Percentiles rank a stretch among this genome's conserved stretches.
Evolutionary conservation across 1,140 invertebrate species (phyloP).

Genomic region (Augochlora pura): DNA sequence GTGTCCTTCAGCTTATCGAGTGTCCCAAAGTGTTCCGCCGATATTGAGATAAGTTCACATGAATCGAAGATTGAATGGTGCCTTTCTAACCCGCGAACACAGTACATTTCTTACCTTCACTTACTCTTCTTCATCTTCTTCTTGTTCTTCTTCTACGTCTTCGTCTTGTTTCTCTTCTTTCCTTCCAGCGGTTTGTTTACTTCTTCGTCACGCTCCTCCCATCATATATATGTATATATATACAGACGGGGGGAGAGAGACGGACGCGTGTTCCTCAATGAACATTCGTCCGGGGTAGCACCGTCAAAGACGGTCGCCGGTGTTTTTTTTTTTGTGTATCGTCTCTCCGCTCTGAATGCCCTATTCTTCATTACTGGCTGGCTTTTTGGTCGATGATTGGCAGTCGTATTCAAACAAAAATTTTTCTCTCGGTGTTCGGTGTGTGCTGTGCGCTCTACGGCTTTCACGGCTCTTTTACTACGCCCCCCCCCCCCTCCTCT

Average conservation of each 20-base stretch:
- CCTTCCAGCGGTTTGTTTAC: neutral
- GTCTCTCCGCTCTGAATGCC: slow-evolving; percentile 57
- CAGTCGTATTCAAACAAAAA: slow-evolving; percentile 68
- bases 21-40: neutral
- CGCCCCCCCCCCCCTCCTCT: too few species aligned
- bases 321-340: slow-evolving; percentile 62
- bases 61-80: slow-evolving; percentile 52
- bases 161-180: too few species aligned
- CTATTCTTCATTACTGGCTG: slow-evolving; percentile 60
- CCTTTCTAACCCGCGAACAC: slow-evolving; percentile 22
- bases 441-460: slow-evolving; percentile 73
- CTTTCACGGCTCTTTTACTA: slow-evolving; percentile 65
- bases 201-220: slow-evolving; percentile 3
- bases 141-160: too few species aligned
- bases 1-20: neutral
- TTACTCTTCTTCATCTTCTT: neutral
- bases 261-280: slow-evolving; percentile 25
- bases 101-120: neutral
- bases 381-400: slow-evolving; percentile 70
- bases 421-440: slow-evolving; percentile 68
- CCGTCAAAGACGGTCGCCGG: slow-evolving; percentile 53
- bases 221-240: slow-evolving; percentile 26
- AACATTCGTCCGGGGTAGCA: slow-evolving; percentile 36
- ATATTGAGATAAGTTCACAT: neutral
- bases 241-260: too few species aligned